These are phyloP conservation scores for Ptilodon capucinus DNA, from an alignment of 2,888 invertebrate genomes.

Conservation along the genomic window DNA sequence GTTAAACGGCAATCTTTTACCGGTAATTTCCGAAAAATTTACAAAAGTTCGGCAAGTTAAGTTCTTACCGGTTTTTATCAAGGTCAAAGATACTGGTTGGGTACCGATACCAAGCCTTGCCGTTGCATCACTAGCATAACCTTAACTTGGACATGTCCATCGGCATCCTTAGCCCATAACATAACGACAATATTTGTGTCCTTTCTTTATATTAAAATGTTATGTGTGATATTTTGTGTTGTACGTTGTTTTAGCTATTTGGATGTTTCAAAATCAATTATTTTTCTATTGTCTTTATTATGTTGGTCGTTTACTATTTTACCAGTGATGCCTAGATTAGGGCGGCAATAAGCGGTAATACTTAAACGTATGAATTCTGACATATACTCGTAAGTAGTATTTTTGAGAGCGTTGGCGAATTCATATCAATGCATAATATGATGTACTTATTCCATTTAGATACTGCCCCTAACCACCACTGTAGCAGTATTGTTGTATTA, in stretches of 20 bases:
- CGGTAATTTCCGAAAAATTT: too few relatives aligned
- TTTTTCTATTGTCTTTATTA: conserved; percentile 12
- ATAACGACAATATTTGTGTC: background rate
- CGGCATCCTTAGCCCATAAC: background rate
- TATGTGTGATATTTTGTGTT: conserved; percentile 5
- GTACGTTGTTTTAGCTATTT: conserved; percentile 15
- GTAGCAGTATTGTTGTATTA: too few relatives aligned
- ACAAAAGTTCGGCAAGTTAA: too few relatives aligned
- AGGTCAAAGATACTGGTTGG: too few relatives aligned
- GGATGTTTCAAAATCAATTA: conserved; percentile 14
- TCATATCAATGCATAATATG: conserved; percentile 37
- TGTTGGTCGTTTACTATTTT: conserved; percentile 15
- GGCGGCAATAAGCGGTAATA: conserved; percentile 17
- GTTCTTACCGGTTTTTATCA: too few relatives aligned
- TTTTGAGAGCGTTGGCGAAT: conserved; percentile 33
- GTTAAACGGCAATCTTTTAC: too few relatives aligned
- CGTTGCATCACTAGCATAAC: too few relatives aligned
- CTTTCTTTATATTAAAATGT: background rate
- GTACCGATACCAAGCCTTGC: too few relatives aligned
- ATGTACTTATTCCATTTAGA: conserved; percentile 22
- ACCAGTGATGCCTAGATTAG: conserved; percentile 16
- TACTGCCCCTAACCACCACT: too few relatives aligned
- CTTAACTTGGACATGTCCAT: background rate
- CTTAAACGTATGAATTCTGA: conserved; percentile 12
- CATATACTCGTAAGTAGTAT: conserved; percentile 22